Conservation (phyloP, 1,140 invertebrate genomes). For the Pararge aegeria region DNA sequence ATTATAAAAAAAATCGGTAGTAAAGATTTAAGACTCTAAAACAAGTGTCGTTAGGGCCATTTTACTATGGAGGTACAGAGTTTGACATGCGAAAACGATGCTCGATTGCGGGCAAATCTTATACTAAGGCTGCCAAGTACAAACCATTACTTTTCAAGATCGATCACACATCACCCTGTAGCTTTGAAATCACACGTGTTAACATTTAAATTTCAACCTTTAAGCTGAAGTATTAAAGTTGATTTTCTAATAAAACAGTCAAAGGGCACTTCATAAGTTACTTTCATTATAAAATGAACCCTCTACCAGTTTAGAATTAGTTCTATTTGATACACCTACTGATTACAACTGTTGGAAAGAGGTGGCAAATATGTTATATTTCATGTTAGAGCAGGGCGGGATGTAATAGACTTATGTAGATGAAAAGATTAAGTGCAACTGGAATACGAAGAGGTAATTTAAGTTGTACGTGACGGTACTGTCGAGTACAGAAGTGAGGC, state of each 20-base stretch:
- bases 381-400: background rate
- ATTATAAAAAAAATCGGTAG: no score
- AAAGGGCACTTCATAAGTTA: constrained; percentile 5
- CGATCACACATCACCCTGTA: no score
- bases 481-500: constrained; percentile 10
- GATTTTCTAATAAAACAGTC: background rate
- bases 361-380: background rate
- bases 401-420: constrained; percentile 11
- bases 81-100: no score
- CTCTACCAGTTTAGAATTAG: background rate
- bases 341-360: constrained; percentile 1
- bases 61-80: no score
- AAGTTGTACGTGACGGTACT: constrained; percentile 15
- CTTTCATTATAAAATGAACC: constrained; percentile 8
- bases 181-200: no score
- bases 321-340: constrained; percentile 9
- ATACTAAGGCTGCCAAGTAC: no score
- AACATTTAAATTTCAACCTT: no score
- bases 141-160: no score
- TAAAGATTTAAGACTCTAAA: no score
- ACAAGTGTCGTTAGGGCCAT: no score
- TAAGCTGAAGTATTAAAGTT: background rate
- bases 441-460: constrained; percentile 16
- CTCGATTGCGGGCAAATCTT: no score
- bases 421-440: constrained; percentile 13